Conservation (phyloP, 2,113 vertebrate species). For the Dascyllus trimaculatus region DNA sequence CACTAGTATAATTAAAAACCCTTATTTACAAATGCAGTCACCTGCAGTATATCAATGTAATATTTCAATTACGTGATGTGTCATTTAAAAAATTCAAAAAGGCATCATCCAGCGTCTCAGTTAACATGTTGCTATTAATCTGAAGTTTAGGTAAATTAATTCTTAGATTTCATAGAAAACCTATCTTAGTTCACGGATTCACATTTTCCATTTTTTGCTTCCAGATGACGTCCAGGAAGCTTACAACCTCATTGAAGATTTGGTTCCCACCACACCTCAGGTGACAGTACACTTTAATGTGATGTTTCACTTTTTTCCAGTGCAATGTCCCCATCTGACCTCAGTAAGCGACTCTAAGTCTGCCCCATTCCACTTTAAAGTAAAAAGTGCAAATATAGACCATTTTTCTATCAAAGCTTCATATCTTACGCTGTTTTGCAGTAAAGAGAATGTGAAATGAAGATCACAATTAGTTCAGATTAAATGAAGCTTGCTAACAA, state of each 20-base stretch:
- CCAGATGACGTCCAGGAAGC: conserved; percentile 96
- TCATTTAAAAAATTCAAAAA: no score
- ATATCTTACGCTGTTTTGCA: not conserved
- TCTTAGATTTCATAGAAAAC: no score
- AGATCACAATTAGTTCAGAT: not conserved
- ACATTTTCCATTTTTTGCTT: conserved; percentile 64
- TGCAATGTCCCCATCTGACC: not conserved
- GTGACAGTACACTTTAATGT: conserved; percentile 74
- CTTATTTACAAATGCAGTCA: no score
- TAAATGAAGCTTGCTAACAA: not conserved
- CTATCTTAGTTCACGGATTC: not conserved
- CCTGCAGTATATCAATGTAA: no score
- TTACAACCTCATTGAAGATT: conserved; percentile 95
- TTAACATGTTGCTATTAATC: no score
- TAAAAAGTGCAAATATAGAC: no score
- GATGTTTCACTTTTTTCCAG: not conserved
- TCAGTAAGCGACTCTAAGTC: not conserved
- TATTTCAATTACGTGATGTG: no score
- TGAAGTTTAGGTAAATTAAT: no score
- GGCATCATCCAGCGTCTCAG: no score
- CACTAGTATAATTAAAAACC: not conserved
- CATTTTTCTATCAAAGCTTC: not conserved
- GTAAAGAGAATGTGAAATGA: not conserved
- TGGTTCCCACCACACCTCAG: conserved; percentile 94
- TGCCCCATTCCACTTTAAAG: not conserved